phyloP scores from a whole-genome alignment of 2,113 vertebrate genomes.

The Pituophis catenifer region DNA sequence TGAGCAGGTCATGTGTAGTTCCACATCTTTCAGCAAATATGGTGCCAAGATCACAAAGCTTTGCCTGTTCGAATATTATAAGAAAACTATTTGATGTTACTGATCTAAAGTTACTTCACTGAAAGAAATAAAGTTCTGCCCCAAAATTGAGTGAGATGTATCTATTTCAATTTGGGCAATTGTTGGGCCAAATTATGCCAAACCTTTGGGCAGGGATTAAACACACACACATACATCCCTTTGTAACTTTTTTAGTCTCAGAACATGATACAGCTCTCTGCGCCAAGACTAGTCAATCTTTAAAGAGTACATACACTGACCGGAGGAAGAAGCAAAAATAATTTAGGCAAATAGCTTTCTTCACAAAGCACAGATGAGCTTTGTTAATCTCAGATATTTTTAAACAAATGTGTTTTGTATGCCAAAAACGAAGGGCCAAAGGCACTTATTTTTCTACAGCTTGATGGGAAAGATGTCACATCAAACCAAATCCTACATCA shows the following conservation, averaged over 20 bases:
- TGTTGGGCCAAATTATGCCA: neutral
- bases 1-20: constrained; percentile 24
- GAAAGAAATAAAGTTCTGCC: neutral
- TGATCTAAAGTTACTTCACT: neutral
- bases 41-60: constrained; percentile 6
- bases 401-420: constrained; percentile 69
- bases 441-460: constrained; percentile 72
- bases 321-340: constrained; percentile 39
- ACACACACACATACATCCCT: neutral
- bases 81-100: neutral
- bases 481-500: constrained; percentile 55
- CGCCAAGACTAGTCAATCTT: constrained; percentile 4
- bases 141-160: neutral
- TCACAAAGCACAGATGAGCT: constrained; percentile 62
- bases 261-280: neutral
- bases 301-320: neutral
- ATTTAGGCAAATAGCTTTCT: constrained; percentile 70
- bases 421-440: constrained; percentile 73
- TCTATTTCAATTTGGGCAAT: neutral
- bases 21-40: neutral
- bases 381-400: constrained; percentile 66
- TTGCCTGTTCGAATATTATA: neutral
- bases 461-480: constrained; percentile 61
- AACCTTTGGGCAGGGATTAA: neutral
- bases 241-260: neutral